Evolutionary conservation across 2,113 vertebrate genomes (phyloP).

Genomic region (Myotis lucifugus): DNA sequence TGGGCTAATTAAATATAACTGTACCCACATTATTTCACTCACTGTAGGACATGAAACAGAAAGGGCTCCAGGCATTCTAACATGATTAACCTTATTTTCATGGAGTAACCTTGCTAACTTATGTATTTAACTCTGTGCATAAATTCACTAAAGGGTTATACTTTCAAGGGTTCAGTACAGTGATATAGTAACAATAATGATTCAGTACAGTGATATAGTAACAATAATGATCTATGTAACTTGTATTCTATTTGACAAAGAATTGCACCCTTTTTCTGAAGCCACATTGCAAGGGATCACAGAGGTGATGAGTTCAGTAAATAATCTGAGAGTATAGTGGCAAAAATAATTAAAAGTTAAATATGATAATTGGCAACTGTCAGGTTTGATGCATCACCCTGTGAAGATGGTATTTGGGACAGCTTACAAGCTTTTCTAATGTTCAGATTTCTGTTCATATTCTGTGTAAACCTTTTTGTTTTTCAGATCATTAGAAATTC

Average conservation of each 20-base stretch:
- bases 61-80: neutral
- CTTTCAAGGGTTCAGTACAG: neutral
- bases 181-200: neutral
- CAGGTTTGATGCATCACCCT: neutral
- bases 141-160: neutral
- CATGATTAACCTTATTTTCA: neutral
- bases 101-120: neutral
- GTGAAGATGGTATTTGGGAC: neutral
- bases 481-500: neutral
- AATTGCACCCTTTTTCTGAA: neutral
- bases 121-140: neutral
- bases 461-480: neutral
- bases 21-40: neutral
- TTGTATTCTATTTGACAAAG: neutral
- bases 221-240: neutral
- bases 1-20: constrained; percentile 1
- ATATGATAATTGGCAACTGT: neutral
- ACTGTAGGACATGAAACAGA: neutral
- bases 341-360: neutral
- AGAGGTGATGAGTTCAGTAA: neutral
- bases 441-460: neutral
- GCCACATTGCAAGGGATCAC: neutral
- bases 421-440: neutral
- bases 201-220: neutral
- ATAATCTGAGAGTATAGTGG: neutral